Percentiles rank a stretch among this genome's conserved stretches.
phyloP scores from a whole-genome alignment of 2,797 vertebrate genomes.

The Spheniscus humboldti region DNA sequence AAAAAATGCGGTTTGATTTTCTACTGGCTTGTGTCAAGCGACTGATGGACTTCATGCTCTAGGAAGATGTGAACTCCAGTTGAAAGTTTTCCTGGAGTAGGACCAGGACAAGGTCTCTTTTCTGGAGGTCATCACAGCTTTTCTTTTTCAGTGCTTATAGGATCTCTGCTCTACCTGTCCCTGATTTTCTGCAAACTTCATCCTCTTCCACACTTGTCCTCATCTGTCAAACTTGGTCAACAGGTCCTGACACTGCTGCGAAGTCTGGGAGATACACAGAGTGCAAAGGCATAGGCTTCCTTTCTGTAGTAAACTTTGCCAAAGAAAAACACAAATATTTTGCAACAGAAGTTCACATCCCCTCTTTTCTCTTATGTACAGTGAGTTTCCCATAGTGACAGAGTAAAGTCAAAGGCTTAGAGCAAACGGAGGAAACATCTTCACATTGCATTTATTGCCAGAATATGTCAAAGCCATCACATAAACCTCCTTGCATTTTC shows the following conservation, averaged over 20 bases:
- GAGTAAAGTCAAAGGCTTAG: not conserved
- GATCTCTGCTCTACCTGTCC: not conserved
- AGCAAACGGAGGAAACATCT: not conserved
- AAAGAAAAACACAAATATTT: not conserved
- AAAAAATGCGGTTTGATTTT: not conserved
- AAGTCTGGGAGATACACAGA: not conserved
- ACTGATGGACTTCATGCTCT: not conserved
- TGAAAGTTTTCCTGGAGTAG: not conserved
- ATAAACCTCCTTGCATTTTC: slow-evolving; percentile 4
- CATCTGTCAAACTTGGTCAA: not conserved
- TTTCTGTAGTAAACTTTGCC: not conserved
- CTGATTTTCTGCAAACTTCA: not conserved
- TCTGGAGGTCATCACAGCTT: not conserved
- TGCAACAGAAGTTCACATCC: not conserved
- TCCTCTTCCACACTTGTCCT: not conserved
- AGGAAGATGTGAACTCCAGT: not conserved
- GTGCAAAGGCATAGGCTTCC: not conserved
- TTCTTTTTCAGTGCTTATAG: not conserved
- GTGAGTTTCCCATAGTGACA: not conserved
- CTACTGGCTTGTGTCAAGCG: not conserved
- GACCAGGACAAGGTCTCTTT: not conserved
- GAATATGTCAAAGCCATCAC: not conserved
- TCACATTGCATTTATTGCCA: not conserved
- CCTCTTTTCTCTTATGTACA: not conserved
- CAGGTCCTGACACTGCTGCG: not conserved